Evolutionary conservation across 2,888 invertebrate genomes (phyloP), one percentile per base, ranked within the genome.

Genomic region (Nasonovia ribisnigri): DNA sequence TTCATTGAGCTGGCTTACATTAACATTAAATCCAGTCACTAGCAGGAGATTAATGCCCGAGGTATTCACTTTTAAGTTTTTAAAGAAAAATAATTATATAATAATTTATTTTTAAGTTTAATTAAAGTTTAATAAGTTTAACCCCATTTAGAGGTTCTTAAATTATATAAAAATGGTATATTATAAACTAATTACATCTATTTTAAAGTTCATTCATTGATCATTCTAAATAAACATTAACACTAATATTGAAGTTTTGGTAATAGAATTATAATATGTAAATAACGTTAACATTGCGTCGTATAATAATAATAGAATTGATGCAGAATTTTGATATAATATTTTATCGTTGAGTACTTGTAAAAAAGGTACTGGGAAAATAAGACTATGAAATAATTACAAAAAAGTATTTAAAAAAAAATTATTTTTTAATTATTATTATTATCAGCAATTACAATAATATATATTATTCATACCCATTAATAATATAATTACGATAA

Each of bases 21-120:
- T 90, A 90, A 42, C 67, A 67, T 67, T 90, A 46, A 90, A 90
- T 90, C 90, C 90, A n/a, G 46, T 90, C 46, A 67, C 90, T 67
- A 57, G 90, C 90, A 57, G 90, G 16, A 90, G 90, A 90, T 90
- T 90, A 90, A 90, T 90, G 67, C 90, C 90, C 26, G 90, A 90
- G 90, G 90, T 90, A 90, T 51, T 54, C 20, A 88, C 11, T 88
- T 60, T 46, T 60, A 89, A 46, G 60, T 29, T 90, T 43, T 57
- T 88, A 54, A 20, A 60, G 43, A 26, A 89, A 43, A 60, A 43
- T 57, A 42, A 29, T 89, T 29, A 43, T 29, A 54, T 42, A 0
- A 26, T n/a, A 57, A 60, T 67, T 26, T 46, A 46, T 89, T 88
- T 29, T 90, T 42, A 54, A 57, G 48, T 87, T 48, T 87, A 46